Evolutionary conservation across 1,140 invertebrate genomes (phyloP).

Genomic region (Pseudomyrmex concolor): DNA sequence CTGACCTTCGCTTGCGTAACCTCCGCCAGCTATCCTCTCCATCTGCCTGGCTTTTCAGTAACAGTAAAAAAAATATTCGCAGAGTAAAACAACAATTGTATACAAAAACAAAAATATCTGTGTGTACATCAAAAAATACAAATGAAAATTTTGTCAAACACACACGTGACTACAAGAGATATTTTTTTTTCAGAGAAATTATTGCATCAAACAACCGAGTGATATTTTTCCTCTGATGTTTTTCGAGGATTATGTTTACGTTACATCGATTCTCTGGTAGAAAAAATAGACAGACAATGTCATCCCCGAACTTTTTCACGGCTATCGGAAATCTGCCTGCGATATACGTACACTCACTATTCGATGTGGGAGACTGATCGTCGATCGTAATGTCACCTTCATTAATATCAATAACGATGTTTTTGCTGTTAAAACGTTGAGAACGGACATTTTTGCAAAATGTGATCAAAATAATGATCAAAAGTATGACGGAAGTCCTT

Average conservation of each 20-base stretch:
- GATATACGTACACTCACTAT: slow-evolving; percentile 17
- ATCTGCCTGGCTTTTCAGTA: slow-evolving; percentile 15
- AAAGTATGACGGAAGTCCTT: slow-evolving; percentile 19
- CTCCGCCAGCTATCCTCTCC: slow-evolving; percentile 62
- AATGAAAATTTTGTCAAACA: no score
- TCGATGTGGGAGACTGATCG: neutral
- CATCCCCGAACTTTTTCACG: neutral
- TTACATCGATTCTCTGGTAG: no score
- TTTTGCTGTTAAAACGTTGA: neutral
- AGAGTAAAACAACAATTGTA: neutral
- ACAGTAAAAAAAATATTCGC: slow-evolving; percentile 21
- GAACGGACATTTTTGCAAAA: neutral
- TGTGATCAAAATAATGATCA: neutral
- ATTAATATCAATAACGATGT: slow-evolving; percentile 25
- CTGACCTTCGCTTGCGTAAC: slow-evolving; percentile 51
- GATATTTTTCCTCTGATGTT: no score
- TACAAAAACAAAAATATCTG: no score
- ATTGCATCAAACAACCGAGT: no score
- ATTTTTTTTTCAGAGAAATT: no score
- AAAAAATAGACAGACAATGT: neutral
- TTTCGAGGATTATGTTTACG: no score
- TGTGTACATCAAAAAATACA: no score
- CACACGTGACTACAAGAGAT: no score
- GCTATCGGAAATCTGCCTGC: neutral
- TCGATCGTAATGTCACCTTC: slow-evolving; percentile 9